phyloP scores from a whole-genome alignment of 2,113 vertebrate species.

The Odocoileus hemionus region DNA sequence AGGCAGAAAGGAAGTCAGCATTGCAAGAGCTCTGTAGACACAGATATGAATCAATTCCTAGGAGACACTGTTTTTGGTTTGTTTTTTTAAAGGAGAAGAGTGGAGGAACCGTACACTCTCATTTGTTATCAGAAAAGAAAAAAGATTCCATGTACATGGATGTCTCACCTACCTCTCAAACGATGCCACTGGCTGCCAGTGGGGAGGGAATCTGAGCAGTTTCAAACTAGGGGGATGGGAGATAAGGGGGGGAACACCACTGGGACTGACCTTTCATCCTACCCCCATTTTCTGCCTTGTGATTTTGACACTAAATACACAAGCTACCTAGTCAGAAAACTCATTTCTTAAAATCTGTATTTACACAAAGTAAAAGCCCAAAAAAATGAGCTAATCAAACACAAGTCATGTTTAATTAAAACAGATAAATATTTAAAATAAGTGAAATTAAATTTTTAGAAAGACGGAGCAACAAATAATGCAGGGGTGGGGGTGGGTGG shows the following conservation, averaged over 20 bases:
- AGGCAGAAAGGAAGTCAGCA: constrained; percentile 13
- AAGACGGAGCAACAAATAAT: neutral
- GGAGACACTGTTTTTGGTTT: neutral
- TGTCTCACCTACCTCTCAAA: neutral
- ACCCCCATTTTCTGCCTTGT: neutral
- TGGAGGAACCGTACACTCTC: neutral
- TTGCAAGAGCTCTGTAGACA: neutral
- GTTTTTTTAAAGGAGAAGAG: neutral
- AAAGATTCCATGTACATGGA: neutral
- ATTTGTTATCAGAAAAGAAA: neutral
- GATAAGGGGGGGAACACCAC: fast-evolving
- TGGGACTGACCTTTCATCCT: neutral
- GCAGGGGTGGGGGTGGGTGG: fast-evolving
- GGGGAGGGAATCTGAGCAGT: neutral
- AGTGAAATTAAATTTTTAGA: neutral
- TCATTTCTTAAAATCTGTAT: neutral
- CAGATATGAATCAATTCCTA: neutral
- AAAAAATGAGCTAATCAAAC: neutral
- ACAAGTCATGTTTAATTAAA: neutral
- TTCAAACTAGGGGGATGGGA: neutral
- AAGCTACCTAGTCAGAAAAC: neutral
- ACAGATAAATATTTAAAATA: neutral
- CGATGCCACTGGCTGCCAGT: neutral
- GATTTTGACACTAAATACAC: neutral
- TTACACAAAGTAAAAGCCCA: neutral